Evolutionary conservation across 35 echinoderm and acorn worm species (phyloP).

Genomic region (Heliocidaris erythrogramma): DNA sequence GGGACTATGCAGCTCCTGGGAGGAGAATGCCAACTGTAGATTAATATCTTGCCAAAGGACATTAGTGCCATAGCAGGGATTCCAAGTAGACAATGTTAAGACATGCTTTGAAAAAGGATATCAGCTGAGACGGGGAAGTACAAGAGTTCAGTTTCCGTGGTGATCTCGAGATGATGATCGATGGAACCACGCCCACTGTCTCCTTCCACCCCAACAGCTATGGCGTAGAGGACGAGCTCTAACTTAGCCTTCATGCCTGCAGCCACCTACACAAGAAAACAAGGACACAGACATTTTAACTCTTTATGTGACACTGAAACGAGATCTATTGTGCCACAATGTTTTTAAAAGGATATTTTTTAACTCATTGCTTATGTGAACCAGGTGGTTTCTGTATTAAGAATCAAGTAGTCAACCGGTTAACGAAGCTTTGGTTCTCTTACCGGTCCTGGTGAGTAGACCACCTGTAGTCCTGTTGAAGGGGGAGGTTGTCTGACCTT

Average conservation of each 20-base stretch:
- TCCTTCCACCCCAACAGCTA: conserved; percentile 87
- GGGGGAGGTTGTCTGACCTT: conserved; percentile 95
- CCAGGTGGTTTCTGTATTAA: too few species aligned
- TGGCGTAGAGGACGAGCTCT: conserved; percentile 75
- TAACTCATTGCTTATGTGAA: too few species aligned
- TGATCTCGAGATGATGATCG: conserved; percentile 89
- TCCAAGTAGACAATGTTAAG: too few species aligned
- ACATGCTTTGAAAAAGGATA: conserved; percentile 73
- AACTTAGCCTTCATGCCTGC: conserved; percentile 90
- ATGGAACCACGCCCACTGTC: conserved; percentile 82
- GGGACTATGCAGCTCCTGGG: too few species aligned
- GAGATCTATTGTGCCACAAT: too few species aligned
- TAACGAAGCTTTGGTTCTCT: not conserved
- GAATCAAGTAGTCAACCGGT: too few species aligned
- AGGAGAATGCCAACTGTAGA: too few species aligned
- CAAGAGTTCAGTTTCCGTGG: conserved; percentile 77
- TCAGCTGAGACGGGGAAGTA: conserved; percentile 84
- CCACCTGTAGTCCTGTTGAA: conserved; percentile 80
- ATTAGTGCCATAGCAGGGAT: too few species aligned
- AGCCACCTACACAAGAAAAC: conserved; percentile 13
- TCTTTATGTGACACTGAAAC: too few species aligned
- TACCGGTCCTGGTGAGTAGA: conserved; percentile 94
- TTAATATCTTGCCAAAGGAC: too few species aligned
- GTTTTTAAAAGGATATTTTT: too few species aligned
- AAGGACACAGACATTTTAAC: too few species aligned